A percentile compares a stretch with the other conserved stretches of the same genome.
Conservation (phyloP, 2,113 vertebrate species). For the Centropus bengalensis region DNA sequence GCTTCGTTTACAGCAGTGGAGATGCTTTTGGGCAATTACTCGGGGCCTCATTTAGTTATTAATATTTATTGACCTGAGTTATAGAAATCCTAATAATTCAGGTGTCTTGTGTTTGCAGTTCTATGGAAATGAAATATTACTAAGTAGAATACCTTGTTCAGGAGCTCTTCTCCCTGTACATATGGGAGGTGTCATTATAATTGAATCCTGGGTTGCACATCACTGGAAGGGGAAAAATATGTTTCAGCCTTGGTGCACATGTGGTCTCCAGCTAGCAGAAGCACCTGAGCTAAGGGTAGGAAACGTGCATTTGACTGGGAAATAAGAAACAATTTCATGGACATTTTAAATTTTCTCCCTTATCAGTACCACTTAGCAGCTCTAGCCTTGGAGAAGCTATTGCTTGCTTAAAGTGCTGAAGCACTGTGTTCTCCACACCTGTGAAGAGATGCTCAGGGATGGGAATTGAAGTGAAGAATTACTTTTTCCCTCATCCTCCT, state of each 20-base stretch:
- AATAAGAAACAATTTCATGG: background rate
- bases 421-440: rapidly evolving
- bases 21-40: background rate
- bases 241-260: background rate
- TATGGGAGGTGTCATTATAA: background rate
- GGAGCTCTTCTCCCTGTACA: background rate
- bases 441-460: background rate
- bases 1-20: background rate
- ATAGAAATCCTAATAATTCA: background rate
- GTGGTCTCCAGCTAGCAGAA: background rate
- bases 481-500: background rate
- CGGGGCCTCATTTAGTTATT: background rate
- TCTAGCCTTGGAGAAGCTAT: background rate
- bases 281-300: background rate
- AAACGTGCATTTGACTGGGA: background rate
- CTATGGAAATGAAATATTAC: background rate
- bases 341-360: background rate
- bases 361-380: background rate
- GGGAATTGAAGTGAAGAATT: background rate
- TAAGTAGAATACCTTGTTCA: background rate
- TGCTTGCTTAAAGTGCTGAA: background rate
- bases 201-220: background rate
- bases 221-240: background rate
- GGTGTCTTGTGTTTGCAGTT: background rate
- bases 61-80: background rate